Conservation (phyloP, 2,888 invertebrate species). For the Eremobia ochroleuca region DNA sequence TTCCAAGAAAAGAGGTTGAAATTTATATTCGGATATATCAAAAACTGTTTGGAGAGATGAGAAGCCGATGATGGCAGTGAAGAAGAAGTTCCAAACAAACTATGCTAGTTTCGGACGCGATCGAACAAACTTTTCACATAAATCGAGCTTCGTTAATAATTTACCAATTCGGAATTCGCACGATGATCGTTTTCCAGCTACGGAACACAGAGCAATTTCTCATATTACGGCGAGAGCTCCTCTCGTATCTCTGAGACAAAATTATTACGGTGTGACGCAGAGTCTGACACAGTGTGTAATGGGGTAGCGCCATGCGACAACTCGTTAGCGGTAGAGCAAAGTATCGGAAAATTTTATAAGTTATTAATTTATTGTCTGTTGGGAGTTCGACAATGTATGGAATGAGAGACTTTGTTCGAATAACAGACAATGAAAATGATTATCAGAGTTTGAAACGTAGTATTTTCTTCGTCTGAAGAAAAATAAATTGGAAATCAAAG, state of each 20-base stretch:
- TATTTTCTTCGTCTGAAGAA: slow-evolving; percentile 44
- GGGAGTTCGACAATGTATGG: slow-evolving; percentile 57
- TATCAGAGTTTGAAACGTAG: slow-evolving; percentile 25
- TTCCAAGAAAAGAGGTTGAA: slow-evolving; percentile 59
- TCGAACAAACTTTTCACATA: slow-evolving; percentile 81
- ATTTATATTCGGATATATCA: slow-evolving; percentile 72
- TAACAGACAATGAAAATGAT: slow-evolving; percentile 53
- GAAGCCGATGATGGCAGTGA: slow-evolving; percentile 71
- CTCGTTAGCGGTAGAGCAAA: slow-evolving; percentile 62
- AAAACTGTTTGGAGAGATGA: slow-evolving; percentile 71
- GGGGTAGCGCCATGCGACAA: slow-evolving; percentile 50
- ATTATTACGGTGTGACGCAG: slow-evolving; percentile 51
- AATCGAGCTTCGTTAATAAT: slow-evolving; percentile 84
- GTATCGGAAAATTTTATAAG: slow-evolving; percentile 63
- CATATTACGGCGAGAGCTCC: slow-evolving; percentile 43
- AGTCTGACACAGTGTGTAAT: slow-evolving; percentile 54
- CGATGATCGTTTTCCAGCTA: slow-evolving; percentile 66
- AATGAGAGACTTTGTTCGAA: slow-evolving; percentile 52
- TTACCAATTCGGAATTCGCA: slow-evolving; percentile 77
- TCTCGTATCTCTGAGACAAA: slow-evolving; percentile 44
- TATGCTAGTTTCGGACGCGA: slow-evolving; percentile 78
- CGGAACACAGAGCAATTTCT: slow-evolving; percentile 55
- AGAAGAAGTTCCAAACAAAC: slow-evolving; percentile 71
- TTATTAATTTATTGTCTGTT: slow-evolving; percentile 67
- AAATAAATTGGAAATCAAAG: slow-evolving; percentile 43